Evolutionary conservation across 2,797 vertebrate species (phyloP), one percentile per base, ranked within the genome.

Genomic region (Enteromius argenteus): DNA sequence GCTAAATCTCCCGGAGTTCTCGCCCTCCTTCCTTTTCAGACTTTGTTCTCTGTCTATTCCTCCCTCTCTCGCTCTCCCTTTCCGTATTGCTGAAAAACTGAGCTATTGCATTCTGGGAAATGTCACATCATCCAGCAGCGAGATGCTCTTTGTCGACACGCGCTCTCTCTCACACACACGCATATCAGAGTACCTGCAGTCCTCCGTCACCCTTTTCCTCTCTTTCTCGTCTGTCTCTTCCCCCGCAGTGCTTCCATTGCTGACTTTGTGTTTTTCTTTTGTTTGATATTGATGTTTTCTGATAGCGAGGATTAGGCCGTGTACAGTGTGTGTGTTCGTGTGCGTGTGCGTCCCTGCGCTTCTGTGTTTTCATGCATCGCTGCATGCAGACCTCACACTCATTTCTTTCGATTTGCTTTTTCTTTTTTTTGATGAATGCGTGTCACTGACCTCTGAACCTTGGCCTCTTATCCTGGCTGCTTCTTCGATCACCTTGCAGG

Each of bases 71-170:
- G 23, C 62, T 51, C 39, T 46, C 64, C 32, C 64, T 67, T 53
- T 68, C 37, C 88, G 68, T 85, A 81, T 67, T 87, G 73, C 86
- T 87, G 78, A 82, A 78, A 72, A 62, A 75, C 74, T 81, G 74
- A 71, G 68, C 84, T 56, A n/a, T 73, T 85, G 86, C 88, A 85
- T 87, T 86, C 39, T 87, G 87, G 87, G 87, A 85, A 83, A 81
- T 83, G 80, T 86, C 85, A 86, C 78, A 81, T 84, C 83, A 81
- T 78, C 53, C 77, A 71, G 51, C 19, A 80, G 66, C 32, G 53
- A 56, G 64, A 82, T 72, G 83, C 64, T 67, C 75, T 83, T 74
- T 69, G 73, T 74, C 78, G 44, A 58, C 85, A 37, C 62, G 58
- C 42, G 64, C 53, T 11, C 19, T 3, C 39, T 42, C 39, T 42